phyloP scores from a whole-genome alignment of 2,113 vertebrate genomes.

The Cyprinodon variegatus region DNA sequence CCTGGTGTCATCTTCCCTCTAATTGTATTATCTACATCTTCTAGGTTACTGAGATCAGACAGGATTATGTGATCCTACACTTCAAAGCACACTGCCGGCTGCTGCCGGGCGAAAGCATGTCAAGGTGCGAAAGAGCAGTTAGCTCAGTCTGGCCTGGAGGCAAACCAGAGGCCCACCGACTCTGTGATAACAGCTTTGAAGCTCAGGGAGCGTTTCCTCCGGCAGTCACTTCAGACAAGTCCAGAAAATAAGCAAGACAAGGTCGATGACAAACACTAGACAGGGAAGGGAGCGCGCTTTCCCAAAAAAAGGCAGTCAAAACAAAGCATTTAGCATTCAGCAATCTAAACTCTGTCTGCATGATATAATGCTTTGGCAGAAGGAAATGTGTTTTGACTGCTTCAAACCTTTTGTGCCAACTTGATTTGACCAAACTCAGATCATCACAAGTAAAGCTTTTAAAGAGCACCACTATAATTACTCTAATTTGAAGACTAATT shows the following conservation, averaged over 20 bases:
- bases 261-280: conserved; percentile 53
- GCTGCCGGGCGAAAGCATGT: conserved; percentile 71
- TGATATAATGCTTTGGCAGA: background rate
- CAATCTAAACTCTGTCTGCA: background rate
- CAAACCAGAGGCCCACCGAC: conserved; percentile 60
- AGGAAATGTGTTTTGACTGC: background rate
- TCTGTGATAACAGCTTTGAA: conserved; percentile 77
- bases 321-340: background rate
- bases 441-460: background rate
- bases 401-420: background rate
- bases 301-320: conserved; percentile 5
- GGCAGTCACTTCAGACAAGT: conserved; percentile 47
- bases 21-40: background rate
- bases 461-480: background rate
- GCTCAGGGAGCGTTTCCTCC: conserved; percentile 64
- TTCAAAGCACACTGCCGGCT: conserved; percentile 37
- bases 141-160: conserved; percentile 61
- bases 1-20: background rate
- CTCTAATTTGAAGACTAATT: background rate
- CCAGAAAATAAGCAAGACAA: conserved; percentile 52
- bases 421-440: background rate
- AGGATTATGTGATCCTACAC: conserved; percentile 10
- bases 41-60: conserved; percentile 1
- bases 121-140: conserved; percentile 62
- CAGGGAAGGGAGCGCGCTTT: conserved; percentile 6